Conservation (phyloP, 2,888 invertebrate genomes). For the Xestobium rufovillosum region DNA sequence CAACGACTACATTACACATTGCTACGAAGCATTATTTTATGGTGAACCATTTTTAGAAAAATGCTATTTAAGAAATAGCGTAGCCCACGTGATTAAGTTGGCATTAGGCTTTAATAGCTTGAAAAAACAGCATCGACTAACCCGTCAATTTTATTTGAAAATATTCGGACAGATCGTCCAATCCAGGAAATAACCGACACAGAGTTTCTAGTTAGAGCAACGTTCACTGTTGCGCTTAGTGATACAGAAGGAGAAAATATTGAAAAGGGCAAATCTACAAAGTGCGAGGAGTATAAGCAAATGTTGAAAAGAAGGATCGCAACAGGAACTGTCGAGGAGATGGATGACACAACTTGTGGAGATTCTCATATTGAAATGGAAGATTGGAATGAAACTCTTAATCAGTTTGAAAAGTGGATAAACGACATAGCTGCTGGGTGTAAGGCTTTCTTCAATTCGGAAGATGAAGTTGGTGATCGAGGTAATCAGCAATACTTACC, state of each 20-base stretch:
- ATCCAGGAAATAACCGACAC: slow-evolving; percentile 5
- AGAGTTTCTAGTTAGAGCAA: slow-evolving; percentile 9
- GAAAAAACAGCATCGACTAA: slow-evolving; percentile 9
- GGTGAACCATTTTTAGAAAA: background rate
- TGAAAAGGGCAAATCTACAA: slow-evolving; percentile 2
- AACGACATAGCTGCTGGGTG: slow-evolving; percentile 5
- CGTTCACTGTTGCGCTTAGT: slow-evolving; percentile 9
- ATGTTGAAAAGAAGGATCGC: slow-evolving; percentile 4
- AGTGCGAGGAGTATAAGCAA: slow-evolving; percentile 5
- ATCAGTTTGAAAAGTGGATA: slow-evolving; percentile 5
- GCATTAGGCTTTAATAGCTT: slow-evolving; percentile 8
- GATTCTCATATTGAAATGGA: background rate
- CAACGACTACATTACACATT: slow-evolving; percentile 3
- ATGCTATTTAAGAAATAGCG: slow-evolving; percentile 5
- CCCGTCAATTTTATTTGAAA: slow-evolving; percentile 11
- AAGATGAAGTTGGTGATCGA: slow-evolving; percentile 9
- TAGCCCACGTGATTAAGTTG: slow-evolving; percentile 6
- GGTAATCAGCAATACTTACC: slow-evolving; percentile 12
- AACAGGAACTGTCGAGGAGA: slow-evolving; percentile 1
- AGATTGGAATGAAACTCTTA: background rate
- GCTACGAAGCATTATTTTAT: slow-evolving; percentile 5
- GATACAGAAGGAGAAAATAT: slow-evolving; percentile 8
- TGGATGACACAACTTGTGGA: background rate
- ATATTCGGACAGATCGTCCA: no score
- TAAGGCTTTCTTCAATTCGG: slow-evolving; percentile 1